A percentile compares a stretch with the other conserved stretches of the same genome.
Evolutionary conservation across 2,797 vertebrate species (phyloP).

Genomic region (Malacoraja senta): DNA sequence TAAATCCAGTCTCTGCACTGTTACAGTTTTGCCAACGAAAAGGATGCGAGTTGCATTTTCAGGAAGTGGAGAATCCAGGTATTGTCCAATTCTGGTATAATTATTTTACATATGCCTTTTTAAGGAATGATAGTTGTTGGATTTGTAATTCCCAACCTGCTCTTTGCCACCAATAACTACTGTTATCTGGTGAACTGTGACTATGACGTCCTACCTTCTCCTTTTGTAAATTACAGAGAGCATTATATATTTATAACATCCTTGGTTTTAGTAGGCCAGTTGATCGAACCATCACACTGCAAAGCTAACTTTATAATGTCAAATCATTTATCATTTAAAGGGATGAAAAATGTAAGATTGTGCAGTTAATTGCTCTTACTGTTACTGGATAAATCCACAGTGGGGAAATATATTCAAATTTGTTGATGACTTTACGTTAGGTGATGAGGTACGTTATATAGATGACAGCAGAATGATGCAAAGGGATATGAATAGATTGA

Average conservation of each 20-base stretch:
- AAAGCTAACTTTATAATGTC: not conserved
- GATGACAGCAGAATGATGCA: not conserved
- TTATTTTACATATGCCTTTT: not conserved
- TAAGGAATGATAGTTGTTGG: not conserved
- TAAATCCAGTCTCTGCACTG: not conserved
- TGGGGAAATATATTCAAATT: not conserved
- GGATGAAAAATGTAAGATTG: not conserved
- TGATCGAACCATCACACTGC: not conserved
- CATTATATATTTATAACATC: not conserved
- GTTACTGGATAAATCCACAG: not conserved
- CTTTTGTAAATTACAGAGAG: not conserved
- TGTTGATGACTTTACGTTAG: too few species aligned
- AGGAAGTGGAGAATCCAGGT: conserved; percentile 23
- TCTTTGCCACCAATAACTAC: not conserved
- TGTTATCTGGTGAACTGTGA: not conserved
- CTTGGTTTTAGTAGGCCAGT: not conserved
- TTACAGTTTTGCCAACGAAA: not conserved
- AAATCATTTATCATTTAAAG: not conserved
- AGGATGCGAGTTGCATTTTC: not conserved
- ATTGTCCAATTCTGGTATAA: not conserved
- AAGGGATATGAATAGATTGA: not conserved
- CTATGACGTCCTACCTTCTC: not conserved
- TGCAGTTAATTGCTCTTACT: not conserved
- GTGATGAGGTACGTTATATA: not conserved
- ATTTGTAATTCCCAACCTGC: not conserved